Evolutionary conservation across 2,113 vertebrate genomes (phyloP).

Genomic region (Stegostoma tigrinum): DNA sequence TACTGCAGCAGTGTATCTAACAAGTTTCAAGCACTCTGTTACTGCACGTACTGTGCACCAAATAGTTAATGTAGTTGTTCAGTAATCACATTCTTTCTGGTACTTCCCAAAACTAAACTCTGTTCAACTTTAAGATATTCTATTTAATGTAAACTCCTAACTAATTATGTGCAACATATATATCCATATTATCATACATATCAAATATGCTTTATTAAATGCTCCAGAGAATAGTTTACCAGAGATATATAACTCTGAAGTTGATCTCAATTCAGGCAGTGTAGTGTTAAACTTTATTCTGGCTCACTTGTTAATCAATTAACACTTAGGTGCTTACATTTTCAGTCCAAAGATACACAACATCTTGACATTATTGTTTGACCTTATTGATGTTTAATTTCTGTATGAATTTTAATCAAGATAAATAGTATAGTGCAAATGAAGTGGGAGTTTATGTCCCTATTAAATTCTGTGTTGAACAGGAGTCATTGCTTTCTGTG

Average conservation of each 20-base stretch:
- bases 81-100: neutral
- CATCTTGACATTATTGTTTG: neutral
- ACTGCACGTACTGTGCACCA: neutral
- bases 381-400: neutral
- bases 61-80: neutral
- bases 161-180: neutral
- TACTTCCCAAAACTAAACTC: neutral
- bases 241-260: neutral
- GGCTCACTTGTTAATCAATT: neutral
- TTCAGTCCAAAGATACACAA: neutral
- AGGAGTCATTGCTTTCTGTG: neutral
- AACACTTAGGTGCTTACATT: neutral
- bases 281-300: neutral
- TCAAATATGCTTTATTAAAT: neutral
- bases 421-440: neutral
- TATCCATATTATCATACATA: neutral
- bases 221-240: neutral
- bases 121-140: too few relatives aligned
- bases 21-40: neutral
- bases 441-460: neutral
- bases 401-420: neutral
- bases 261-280: neutral
- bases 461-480: neutral
- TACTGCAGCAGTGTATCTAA: neutral
- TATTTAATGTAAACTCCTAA: neutral